These are phyloP conservation scores for Muraenolepis orangiensis DNA, from an alignment of 2,797 vertebrate genomes.

Conservation along the genomic window DNA sequence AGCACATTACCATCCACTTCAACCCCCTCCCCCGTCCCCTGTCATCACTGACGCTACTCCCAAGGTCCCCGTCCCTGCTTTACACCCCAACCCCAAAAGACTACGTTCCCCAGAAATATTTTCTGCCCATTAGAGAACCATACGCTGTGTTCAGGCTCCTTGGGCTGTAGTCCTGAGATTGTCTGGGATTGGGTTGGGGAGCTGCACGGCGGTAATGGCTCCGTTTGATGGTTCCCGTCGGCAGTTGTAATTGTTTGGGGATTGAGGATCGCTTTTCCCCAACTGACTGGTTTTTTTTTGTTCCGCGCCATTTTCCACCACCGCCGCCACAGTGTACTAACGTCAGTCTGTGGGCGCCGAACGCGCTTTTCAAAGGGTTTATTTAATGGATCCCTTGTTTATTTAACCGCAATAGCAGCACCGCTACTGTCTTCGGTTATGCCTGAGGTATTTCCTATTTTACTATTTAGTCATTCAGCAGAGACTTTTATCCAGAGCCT, in stretches of 20 bases:
- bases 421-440: not conserved
- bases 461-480: too few relatives aligned
- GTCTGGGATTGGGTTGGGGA: conserved; percentile 37
- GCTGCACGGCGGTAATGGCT: conserved; percentile 30
- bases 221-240: conserved; percentile 26
- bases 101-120: conserved; percentile 51
- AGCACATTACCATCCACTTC: conserved; percentile 38
- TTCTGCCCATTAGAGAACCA: conserved; percentile 18
- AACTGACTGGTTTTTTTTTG: not conserved
- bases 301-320: not conserved
- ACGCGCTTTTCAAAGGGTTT: not conserved
- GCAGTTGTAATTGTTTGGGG: conserved; percentile 33
- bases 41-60: conserved; percentile 47
- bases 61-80: too few relatives aligned
- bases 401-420: not conserved
- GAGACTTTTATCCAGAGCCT: too few relatives aligned
- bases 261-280: conserved; percentile 22
- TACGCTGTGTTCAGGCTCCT: conserved; percentile 22
- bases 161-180: conserved; percentile 31
- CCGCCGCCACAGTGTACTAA: too few relatives aligned
- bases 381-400: not conserved
- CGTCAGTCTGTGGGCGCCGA: not conserved
- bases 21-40: conserved; percentile 40
- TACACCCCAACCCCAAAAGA: conserved; percentile 45
- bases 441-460: too few relatives aligned